These are phyloP conservation scores for Porites australiensis DNA, from an alignment of 64 coral and sea anemone genomes.

Conservation along the genomic window DNA sequence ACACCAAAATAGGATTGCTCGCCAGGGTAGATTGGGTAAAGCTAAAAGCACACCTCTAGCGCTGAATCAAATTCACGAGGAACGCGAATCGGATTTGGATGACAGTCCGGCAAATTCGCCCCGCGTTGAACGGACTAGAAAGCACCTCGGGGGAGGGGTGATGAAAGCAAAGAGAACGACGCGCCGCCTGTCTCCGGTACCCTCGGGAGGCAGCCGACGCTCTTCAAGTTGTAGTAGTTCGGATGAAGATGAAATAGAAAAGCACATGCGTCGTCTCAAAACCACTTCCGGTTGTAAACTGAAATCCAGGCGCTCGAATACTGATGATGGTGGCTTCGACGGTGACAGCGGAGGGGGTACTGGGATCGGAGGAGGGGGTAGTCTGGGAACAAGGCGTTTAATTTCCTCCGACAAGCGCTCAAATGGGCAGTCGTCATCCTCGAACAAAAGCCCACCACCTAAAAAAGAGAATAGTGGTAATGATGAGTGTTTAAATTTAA, in stretches of 20 bases:
- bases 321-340: constrained; percentile 79
- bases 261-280: constrained; percentile 91
- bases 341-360: constrained; percentile 81
- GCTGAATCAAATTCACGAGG: constrained; percentile 95
- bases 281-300: constrained; percentile 82
- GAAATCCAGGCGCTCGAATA: constrained; percentile 61
- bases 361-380: constrained; percentile 41
- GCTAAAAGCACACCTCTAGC: constrained; percentile 80
- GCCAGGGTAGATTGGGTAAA: constrained; percentile 69
- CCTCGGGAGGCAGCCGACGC: constrained; percentile 81
- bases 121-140: constrained; percentile 76
- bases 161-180: constrained; percentile 82
- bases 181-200: constrained; percentile 85
- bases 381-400: not conserved
- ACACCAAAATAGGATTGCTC: constrained; percentile 34
- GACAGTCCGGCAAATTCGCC: constrained; percentile 92
- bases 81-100: constrained; percentile 98
- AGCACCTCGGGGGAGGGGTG: constrained; percentile 70
- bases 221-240: constrained; percentile 94
- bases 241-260: constrained; percentile 98
- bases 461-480: constrained; percentile 54
- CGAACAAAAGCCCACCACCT: constrained; percentile 33
- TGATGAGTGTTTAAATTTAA: constrained; percentile 51
- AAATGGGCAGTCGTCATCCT: constrained; percentile 9
- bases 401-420: constrained; percentile 17